Evolutionary conservation across 2,113 vertebrate genomes (phyloP).

Genomic region (Heptranchias perlo): DNA sequence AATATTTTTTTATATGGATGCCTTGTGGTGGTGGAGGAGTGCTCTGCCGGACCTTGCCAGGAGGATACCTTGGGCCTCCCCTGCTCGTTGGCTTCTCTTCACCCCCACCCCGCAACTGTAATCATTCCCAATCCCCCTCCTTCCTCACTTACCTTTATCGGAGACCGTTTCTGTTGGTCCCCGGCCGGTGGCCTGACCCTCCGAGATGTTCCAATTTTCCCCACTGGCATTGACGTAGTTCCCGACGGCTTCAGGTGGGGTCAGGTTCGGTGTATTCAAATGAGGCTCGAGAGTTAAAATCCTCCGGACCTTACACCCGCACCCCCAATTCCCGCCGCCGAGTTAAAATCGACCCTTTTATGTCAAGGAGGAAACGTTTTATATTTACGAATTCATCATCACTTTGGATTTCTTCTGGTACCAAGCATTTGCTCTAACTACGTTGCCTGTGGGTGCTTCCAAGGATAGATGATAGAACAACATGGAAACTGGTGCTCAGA

Average conservation of each 20-base stretch:
- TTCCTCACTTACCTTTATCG: neutral
- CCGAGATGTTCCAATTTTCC: neutral
- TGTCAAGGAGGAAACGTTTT: neutral
- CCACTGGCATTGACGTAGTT: neutral
- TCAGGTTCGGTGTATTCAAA: neutral
- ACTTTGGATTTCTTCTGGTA: neutral
- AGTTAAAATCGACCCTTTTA: neutral
- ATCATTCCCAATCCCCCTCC: neutral
- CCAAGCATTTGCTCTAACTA: neutral
- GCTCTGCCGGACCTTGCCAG: neutral
- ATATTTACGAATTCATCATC: neutral
- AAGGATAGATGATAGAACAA: neutral
- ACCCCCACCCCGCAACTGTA: neutral
- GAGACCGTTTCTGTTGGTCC: too few relatives aligned
- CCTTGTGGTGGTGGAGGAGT: neutral
- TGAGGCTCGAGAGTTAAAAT: neutral
- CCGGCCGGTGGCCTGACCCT: neutral
- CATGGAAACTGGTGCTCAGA: neutral
- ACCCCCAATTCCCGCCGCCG: neutral
- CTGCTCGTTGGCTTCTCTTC: too few relatives aligned
- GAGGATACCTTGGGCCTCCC: neutral
- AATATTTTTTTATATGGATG: neutral
- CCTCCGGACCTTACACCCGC: neutral
- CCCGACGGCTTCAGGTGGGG: neutral
- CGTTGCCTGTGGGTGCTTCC: neutral